Evolutionary conservation across 1,140 invertebrate genomes (phyloP), one percentile per base, ranked within the genome.

Genomic region (Platyura marginata): DNA sequence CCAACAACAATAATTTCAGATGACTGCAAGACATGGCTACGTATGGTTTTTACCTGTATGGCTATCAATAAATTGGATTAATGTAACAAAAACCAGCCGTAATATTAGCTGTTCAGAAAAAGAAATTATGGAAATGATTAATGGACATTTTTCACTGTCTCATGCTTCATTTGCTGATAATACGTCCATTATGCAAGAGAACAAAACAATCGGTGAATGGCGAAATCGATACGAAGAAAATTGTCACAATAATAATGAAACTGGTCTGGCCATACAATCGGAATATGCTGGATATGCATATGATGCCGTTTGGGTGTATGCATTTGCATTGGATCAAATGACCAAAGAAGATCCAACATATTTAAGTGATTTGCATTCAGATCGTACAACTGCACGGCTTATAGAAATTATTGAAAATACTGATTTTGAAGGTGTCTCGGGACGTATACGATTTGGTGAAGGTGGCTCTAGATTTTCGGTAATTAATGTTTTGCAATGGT

Each of bases 291-390:
- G 80, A 1, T 88, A 78, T 50, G 71, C 74, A 0, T 89, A 89
- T 56, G 85, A 90, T 62, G 84, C 82, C 0, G 77, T 87, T 35
- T 89, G 85, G 85, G 74, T 75, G 1, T 88, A 82, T 56, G 85
- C 81, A 5, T 63, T 73, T 15, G 83, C 81, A 2, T 52, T 53
- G 0, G 47, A 53, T 22, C 51, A 52, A 45, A 34, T 59, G 3
- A 29, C 54, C 0, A 5, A 25, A 8, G 41, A 49, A 5, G 42
- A 55, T 29, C 39, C 46, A 1, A 44, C 46, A 37, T 35, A 49
- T 10, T 45, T 67, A 0, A 58, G 56, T 23, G 49, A 58, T 32
- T 49, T 69, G 9, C 59, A 64, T 37, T 57, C 50, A 3, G 45
- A 51, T 3, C 48, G 58, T 0, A 59, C 61, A 0, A 50, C 54